Evolutionary conservation across 1,140 invertebrate species (phyloP).

Genomic region (Branchinecta lynchi): DNA sequence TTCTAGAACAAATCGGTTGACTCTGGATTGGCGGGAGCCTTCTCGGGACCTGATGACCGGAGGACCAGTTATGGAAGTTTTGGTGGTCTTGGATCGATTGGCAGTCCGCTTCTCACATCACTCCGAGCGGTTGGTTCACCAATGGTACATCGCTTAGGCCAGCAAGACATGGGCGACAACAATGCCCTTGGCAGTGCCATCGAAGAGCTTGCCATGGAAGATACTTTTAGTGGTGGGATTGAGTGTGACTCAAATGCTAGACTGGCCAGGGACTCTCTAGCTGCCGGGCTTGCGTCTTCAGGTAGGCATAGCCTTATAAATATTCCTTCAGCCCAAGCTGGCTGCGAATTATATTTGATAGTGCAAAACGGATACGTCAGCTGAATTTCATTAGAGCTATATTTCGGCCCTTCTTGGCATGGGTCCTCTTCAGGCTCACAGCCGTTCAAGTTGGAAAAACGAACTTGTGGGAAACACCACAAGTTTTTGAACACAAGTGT

Average conservation of each 20-base stretch:
- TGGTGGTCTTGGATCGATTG: not conserved
- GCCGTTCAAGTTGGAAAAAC: no score
- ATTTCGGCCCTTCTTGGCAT: no score
- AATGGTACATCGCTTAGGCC: not conserved
- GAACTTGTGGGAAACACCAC: no score
- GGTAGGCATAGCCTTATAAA: not conserved
- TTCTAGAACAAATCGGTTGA: not conserved
- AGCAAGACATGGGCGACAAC: not conserved
- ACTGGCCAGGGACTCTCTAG: not conserved
- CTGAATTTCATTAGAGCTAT: no score
- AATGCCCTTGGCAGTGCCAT: not conserved
- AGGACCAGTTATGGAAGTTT: not conserved
- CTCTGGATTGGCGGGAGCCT: not conserved
- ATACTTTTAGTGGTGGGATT: not conserved
- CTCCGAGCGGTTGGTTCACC: not conserved
- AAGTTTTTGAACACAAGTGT: no score
- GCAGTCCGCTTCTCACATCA: not conserved
- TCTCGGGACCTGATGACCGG: not conserved
- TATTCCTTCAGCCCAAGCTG: no score
- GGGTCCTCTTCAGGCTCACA: no score
- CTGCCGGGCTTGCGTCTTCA: constrained; percentile 1
- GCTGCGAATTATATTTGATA: no score
- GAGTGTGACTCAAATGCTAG: not conserved
- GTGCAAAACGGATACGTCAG: no score
- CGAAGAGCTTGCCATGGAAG: constrained; percentile 5